Evolutionary conservation across 1,140 invertebrate genomes (phyloP), one percentile per base, ranked within the genome.

Genomic region (Spodoptera frugiperda): DNA sequence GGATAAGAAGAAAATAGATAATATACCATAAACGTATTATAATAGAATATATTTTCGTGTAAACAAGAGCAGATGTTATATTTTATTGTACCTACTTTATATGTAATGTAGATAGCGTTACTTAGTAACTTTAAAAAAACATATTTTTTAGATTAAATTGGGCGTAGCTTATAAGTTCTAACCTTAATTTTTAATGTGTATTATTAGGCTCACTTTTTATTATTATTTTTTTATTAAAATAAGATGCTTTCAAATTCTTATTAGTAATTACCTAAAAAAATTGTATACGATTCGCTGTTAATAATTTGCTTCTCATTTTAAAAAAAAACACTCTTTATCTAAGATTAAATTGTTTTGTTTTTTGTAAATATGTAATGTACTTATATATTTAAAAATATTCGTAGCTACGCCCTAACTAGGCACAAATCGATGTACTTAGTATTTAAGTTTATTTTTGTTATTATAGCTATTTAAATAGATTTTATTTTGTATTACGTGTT

Each of bases 81-180:
- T 78, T 78, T 76, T 78, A 76, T 63, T 68, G 51, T 78, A 75
- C 12, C 59, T 65, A 77, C 77, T 75, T 77, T 78, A 74, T n/a
- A n/a, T n/a, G n/a, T 70, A 73, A 76, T 54, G 70, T 75, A 61
- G 61, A 73, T 33, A 67, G 53, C 25, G 54, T 79, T 77, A 77
- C 74, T 46, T 61, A 78, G 76, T 76, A 55, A 71, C 70, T 19
- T 39, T n/a, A 15, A 55, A 44, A 57, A 17, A 30, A 55, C 12
- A n/a, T 51, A 14, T 72, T 46, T 48, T 55, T 71, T 76, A 59
- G 48, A 53, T 61, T 54, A 39, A 30, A 71, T 8, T 14, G 48
- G 59, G 72, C 49, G 71, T 65, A 75, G 72, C 72, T 14, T n/a
- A 2, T 14, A 14, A n/a, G 6, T n/a, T 15, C 12, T 51, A 14